Evolutionary conservation across 2,113 vertebrate genomes (phyloP), one percentile per base, ranked within the genome.

Genomic region (Mormoops blainvillei): DNA sequence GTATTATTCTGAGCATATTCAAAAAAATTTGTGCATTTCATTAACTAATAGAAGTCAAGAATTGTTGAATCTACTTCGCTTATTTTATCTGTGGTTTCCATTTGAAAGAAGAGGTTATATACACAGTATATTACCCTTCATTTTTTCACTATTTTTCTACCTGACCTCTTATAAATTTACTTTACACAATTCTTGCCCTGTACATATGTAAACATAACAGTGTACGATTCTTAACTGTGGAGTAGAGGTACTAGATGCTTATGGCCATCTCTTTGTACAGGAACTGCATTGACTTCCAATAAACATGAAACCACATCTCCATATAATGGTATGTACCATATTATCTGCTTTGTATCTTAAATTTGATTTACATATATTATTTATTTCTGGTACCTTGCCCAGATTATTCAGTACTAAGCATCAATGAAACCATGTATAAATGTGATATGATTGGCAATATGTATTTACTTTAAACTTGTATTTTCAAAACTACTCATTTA

Each of bases 141-240:
- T 97, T 94, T 92, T 97, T 63, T 89, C 95, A 96, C 65, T 97
- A 97, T 98, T 98, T 98, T 98, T 98, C 94, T 98, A 96, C 96
- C 87, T 98, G 95, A 98, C 88, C 96, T 98, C 96, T 98, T 96
- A 97, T 95, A 92, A 98, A 98, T 98, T 98, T 98, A 98, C 98
- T 98, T 98, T 98, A 98, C 98, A 98, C 98, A 98, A 95, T 98
- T 98, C 94, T 97, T 97, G 97, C 97, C 97, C 54, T 99, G 99
- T 99, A 99, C 98, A 99, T 99, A 99, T 99, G 99, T 99, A 99
- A 99, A 99, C 99, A 99, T 99, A 98, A 98, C 98, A 98, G 97
- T 99, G 94, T 99, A 98, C 96, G 98, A 98, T 99, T 98, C 99
- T 99, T 99, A 99, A 98, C 98, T 98, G 97, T 98, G 97, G 98